phyloP scores from a whole-genome alignment of 2,113 vertebrate species.

The Heterocephalus glaber region DNA sequence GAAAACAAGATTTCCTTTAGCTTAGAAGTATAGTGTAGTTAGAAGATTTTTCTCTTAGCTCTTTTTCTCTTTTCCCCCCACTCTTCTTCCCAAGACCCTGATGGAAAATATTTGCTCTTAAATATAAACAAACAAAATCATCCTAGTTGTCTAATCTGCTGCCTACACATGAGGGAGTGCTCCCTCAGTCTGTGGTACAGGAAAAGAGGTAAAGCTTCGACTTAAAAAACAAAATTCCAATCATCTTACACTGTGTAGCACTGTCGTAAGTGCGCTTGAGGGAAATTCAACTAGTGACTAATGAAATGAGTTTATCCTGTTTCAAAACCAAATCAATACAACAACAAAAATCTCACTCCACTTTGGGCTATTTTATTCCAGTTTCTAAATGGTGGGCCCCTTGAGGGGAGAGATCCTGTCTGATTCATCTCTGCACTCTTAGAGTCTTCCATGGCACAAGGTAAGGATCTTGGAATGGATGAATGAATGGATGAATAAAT shows the following conservation, averaged over 20 bases:
- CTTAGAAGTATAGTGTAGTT: not conserved
- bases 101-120: not conserved
- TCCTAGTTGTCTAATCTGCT: not conserved
- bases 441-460: not conserved
- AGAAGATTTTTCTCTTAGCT: not conserved
- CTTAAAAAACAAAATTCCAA: not conserved
- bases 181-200: rapidly evolving
- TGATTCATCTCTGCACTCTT: not conserved
- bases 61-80: not conserved
- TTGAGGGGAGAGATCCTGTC: not conserved
- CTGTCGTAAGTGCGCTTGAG: constrained; percentile 73
- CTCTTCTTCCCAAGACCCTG: not conserved
- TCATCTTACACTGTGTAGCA: constrained; percentile 57
- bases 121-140: not conserved
- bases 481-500: too few relatives aligned
- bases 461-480: not conserved
- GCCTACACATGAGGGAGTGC: rapidly evolving
- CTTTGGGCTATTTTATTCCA: not conserved
- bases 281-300: constrained; percentile 79
- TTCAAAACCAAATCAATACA: not conserved
- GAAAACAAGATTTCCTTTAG: not conserved
- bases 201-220: not conserved
- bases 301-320: constrained; percentile 77
- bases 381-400: not conserved
- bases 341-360: not conserved